Conservation (phyloP, 1,140 invertebrate species). For the Hyles euphorbiae region DNA sequence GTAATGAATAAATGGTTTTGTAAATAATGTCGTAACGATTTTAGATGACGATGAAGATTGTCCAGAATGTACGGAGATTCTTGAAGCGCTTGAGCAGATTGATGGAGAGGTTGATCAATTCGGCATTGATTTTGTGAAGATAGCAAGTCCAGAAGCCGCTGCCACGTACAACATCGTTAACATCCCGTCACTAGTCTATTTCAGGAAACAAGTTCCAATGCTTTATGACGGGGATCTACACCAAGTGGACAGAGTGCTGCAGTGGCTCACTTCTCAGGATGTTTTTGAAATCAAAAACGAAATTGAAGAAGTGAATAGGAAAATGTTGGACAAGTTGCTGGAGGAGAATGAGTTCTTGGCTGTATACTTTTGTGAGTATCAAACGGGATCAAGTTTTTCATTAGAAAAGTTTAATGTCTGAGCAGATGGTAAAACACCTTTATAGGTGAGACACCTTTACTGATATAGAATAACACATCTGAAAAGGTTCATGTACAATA, state of each 20-base stretch:
- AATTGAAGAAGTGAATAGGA: constrained; percentile 96
- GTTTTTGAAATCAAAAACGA: constrained; percentile 97
- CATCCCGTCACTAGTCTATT: constrained; percentile 92
- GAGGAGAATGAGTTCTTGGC: constrained; percentile 96
- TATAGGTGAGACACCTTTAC: too few species aligned
- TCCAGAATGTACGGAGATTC: constrained; percentile 90
- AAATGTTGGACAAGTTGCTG: constrained; percentile 95
- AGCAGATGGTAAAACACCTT: background rate
- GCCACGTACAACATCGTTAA: constrained; percentile 88
- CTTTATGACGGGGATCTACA: constrained; percentile 94
- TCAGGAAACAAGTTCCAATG: constrained; percentile 89
- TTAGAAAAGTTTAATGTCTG: background rate
- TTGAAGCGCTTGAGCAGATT: constrained; percentile 93
- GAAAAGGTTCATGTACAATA: too few species aligned
- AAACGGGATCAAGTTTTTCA: too few species aligned
- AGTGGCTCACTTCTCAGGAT: constrained; percentile 95
- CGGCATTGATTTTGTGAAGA: constrained; percentile 97
- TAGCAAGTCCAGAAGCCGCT: constrained; percentile 89
- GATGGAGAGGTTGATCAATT: constrained; percentile 95
- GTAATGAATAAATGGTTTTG: too few species aligned
- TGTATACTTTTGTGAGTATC: constrained; percentile 94
- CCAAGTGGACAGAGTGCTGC: constrained; percentile 89
- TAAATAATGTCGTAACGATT: constrained; percentile 15
- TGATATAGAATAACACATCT: too few species aligned
- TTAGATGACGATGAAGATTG: constrained; percentile 94